Conservation (phyloP, 2,113 vertebrate genomes). For the Muscicapa adusta region DNA sequence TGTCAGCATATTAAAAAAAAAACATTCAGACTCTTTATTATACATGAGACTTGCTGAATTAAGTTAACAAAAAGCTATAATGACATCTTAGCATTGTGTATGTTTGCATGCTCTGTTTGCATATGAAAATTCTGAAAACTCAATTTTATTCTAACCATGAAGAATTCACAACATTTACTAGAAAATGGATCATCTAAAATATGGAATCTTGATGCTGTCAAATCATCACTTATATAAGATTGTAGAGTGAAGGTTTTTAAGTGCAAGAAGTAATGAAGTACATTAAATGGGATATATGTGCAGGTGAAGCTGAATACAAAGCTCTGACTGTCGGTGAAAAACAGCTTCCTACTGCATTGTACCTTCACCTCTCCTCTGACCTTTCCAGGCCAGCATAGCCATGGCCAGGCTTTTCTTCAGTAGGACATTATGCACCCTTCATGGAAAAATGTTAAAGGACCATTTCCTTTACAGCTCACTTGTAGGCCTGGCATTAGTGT, state of each 20-base stretch:
- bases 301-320: background rate
- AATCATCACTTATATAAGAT: background rate
- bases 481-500: background rate
- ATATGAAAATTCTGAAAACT: background rate
- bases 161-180: background rate
- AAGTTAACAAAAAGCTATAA: background rate
- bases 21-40: background rate
- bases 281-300: background rate
- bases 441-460: background rate
- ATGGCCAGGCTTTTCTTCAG: background rate
- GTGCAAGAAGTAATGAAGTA: background rate
- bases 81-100: background rate
- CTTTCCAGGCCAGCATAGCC: background rate
- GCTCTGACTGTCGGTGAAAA: background rate
- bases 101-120: background rate
- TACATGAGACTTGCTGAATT: background rate
- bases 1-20: background rate
- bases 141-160: background rate
- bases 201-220: background rate
- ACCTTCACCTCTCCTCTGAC: background rate
- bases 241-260: background rate
- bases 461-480: background rate
- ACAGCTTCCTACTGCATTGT: background rate
- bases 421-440: background rate
- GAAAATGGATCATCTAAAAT: background rate